phyloP scores from a whole-genome alignment of 2,113 vertebrate genomes.

The Chlamydotis undulata region DNA sequence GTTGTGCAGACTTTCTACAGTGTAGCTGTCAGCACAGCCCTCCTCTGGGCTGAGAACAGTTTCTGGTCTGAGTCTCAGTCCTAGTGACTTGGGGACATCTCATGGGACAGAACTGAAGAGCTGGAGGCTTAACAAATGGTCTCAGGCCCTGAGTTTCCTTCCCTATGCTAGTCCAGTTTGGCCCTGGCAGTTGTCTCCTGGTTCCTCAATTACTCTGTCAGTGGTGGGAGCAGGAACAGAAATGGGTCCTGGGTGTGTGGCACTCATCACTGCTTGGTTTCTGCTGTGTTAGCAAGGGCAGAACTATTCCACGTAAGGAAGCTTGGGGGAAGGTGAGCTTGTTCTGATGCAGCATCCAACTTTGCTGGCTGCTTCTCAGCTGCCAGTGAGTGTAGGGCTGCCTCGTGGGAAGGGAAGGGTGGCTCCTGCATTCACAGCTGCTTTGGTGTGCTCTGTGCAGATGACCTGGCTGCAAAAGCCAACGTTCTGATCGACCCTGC shows the following conservation, averaged over 20 bases:
- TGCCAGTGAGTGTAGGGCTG: background rate
- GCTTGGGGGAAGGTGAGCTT: background rate
- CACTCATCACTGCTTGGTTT: background rate
- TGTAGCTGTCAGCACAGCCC: background rate
- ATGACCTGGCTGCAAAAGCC: slow-evolving; percentile 92
- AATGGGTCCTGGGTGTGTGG: background rate
- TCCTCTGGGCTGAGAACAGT: background rate
- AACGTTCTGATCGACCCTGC: slow-evolving; percentile 94
- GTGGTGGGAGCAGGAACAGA: background rate
- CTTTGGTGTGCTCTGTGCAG: slow-evolving; percentile 72
- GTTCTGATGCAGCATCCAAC: background rate
- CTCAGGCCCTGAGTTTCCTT: background rate
- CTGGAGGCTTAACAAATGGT: background rate
- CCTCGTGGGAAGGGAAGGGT: background rate
- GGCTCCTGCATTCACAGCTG: background rate
- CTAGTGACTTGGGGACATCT: background rate
- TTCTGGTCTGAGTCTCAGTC: background rate
- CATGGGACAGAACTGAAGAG: background rate
- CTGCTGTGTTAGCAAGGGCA: background rate
- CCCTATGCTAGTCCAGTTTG: background rate
- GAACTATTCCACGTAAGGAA: background rate
- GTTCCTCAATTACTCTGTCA: background rate
- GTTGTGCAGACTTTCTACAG: background rate
- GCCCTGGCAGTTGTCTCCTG: background rate
- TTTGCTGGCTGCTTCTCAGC: background rate